Percentiles rank a stretch among this genome's conserved stretches.
phyloP scores from a whole-genome alignment of 1,140 invertebrate genomes.

The Cataglyphis hispanica region DNA sequence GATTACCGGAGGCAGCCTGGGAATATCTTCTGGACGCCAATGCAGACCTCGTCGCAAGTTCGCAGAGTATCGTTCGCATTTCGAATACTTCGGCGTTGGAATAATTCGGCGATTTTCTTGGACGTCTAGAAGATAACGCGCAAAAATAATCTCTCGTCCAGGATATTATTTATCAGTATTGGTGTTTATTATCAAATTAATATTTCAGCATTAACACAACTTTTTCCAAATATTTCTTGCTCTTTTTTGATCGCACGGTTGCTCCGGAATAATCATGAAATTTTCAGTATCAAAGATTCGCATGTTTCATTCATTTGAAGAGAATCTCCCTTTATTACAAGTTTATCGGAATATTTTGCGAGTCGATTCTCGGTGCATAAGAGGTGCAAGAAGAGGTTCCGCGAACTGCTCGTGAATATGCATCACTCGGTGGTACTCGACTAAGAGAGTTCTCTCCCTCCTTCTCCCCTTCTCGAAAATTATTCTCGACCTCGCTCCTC shows the following conservation, averaged over 20 bases:
- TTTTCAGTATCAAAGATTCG: conserved; percentile 1
- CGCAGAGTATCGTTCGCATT: background rate
- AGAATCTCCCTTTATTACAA: conserved; percentile 5
- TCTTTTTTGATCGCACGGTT: background rate
- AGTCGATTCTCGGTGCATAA: conserved; percentile 2
- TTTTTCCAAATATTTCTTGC: background rate
- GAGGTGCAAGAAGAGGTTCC: conserved; percentile 46
- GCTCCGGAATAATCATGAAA: background rate
- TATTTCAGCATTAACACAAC: background rate
- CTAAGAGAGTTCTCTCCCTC: background rate
- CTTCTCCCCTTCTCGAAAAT: background rate
- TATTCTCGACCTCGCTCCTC: conserved; percentile 41
- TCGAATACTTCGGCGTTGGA: background rate
- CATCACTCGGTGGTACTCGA: conserved; percentile 27
- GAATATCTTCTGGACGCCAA: background rate
- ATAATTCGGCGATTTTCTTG: background rate
- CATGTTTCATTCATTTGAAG: background rate
- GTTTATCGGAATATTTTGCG: conserved; percentile 41
- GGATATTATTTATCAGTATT: background rate
- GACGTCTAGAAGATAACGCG: background rate
- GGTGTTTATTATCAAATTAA: no score
- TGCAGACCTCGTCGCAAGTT: background rate
- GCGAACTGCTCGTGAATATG: conserved; percentile 58
- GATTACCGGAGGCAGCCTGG: conserved; percentile 1
- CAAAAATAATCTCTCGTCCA: background rate